Conservation (phyloP, 1,140 invertebrate species). For the Chrysomallon squamiferum region DNA sequence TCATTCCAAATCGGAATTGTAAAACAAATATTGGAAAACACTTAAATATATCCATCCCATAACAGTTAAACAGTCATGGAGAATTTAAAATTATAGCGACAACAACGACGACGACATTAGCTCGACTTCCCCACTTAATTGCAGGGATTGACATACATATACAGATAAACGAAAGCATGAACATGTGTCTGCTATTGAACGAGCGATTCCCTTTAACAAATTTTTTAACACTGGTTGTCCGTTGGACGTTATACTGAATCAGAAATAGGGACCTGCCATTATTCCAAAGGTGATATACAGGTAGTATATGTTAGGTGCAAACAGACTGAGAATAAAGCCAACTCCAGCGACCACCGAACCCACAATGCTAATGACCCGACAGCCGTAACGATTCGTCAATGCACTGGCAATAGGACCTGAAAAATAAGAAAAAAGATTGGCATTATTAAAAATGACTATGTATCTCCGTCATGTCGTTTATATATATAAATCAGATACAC, state of each 20-base stretch:
- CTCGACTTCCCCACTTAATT: background rate
- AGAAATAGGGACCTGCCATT: slow-evolving; percentile 71
- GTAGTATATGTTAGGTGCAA: slow-evolving; percentile 77
- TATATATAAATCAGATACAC: background rate
- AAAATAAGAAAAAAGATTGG: slow-evolving; percentile 22
- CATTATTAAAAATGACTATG: background rate
- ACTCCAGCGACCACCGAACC: slow-evolving; percentile 83
- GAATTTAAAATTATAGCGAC: too few relatives aligned
- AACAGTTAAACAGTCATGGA: too few relatives aligned
- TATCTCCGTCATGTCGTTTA: background rate
- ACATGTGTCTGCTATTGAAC: background rate
- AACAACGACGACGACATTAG: too few relatives aligned
- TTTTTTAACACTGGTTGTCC: too few relatives aligned
- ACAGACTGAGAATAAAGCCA: slow-evolving; percentile 79
- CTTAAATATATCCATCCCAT: too few relatives aligned
- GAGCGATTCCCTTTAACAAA: background rate
- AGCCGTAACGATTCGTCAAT: slow-evolving; percentile 94
- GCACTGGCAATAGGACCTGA: slow-evolving; percentile 92
- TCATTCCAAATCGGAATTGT: too few relatives aligned
- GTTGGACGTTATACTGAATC: background rate
- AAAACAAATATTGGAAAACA: too few relatives aligned
- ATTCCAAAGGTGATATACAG: slow-evolving; percentile 89
- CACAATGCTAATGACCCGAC: slow-evolving; percentile 88
- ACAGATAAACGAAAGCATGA: background rate
- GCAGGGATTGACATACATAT: background rate